A percentile compares a stretch with the other conserved stretches of the same genome.
These are phyloP conservation scores for Emys orbicularis DNA, from an alignment of 2,797 vertebrate species.

Conservation along the genomic window DNA sequence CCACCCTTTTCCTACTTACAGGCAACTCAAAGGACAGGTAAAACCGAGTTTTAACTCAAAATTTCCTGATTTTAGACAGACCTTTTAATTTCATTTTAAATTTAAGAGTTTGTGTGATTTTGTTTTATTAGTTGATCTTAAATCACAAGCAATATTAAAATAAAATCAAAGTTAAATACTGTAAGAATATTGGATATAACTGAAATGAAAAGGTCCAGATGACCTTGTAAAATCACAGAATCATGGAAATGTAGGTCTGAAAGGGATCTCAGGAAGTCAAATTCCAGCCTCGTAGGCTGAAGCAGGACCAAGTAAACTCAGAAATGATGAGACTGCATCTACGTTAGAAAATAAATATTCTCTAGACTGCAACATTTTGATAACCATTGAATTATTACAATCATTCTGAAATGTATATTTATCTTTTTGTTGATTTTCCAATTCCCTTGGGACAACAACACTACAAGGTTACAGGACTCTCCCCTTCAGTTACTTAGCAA, in stretches of 20 bases:
- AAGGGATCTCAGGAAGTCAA: neutral
- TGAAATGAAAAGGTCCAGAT: constrained; percentile 41
- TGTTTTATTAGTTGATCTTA: neutral
- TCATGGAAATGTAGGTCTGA: neutral
- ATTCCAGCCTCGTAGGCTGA: neutral
- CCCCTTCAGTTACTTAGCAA: constrained; percentile 54
- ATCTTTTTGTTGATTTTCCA: neutral
- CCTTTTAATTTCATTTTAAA: neutral
- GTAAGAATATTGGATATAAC: constrained; percentile 31
- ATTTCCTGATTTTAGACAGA: neutral
- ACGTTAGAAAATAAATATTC: constrained; percentile 9
- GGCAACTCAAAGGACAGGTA: neutral
- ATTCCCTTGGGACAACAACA: constrained; percentile 13
- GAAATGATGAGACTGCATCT: neutral
- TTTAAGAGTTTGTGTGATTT: neutral
- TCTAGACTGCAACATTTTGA: constrained; percentile 15
- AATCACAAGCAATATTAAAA: neutral
- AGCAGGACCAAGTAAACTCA: neutral
- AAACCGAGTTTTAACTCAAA: fast-evolving
- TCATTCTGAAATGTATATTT: constrained; percentile 9
- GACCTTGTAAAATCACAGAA: constrained; percentile 15
- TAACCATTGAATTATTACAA: constrained; percentile 34
- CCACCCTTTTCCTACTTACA: neutral
- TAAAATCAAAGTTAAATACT: fast-evolving
- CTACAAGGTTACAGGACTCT: constrained; percentile 47